A percentile compares a stretch with the other conserved stretches of the same genome.
phyloP scores from a whole-genome alignment of 2,113 vertebrate genomes.

The Erythrolamprus reginae region DNA sequence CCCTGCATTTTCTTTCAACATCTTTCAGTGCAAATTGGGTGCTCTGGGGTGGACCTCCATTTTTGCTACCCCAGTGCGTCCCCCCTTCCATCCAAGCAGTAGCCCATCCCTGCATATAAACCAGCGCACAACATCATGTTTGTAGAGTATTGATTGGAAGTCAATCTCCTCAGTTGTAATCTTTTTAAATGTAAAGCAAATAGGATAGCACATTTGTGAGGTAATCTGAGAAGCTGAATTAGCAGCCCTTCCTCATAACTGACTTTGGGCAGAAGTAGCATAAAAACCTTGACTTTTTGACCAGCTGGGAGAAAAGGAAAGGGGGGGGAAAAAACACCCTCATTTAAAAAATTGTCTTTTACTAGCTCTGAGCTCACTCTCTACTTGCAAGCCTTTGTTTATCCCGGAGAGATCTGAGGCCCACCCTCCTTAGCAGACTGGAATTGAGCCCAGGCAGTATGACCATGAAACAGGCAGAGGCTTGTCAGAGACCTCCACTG shows the following conservation, averaged over 20 bases:
- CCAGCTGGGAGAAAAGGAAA: not conserved
- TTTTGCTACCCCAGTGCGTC: no score
- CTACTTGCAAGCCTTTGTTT: not conserved
- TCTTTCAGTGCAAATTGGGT: no score
- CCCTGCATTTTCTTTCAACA: no score
- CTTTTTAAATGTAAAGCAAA: not conserved
- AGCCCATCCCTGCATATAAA: no score
- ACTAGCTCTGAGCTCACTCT: not conserved
- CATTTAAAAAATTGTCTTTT: not conserved
- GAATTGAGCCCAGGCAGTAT: not conserved
- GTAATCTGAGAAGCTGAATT: not conserved
- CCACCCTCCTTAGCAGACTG: not conserved
- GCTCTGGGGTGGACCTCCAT: no score
- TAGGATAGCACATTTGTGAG: not conserved
- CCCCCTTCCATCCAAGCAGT: no score
- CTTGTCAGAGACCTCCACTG: not conserved
- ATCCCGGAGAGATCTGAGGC: not conserved
- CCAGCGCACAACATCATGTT: not conserved
- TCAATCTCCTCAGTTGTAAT: not conserved
- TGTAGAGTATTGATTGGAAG: not conserved
- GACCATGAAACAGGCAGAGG: not conserved
- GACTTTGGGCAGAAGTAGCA: not conserved
- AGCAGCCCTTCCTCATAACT: not conserved
- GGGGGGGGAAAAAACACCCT: not conserved
- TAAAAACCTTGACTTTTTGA: not conserved